These are phyloP conservation scores for Palythoa caribaeorum DNA, from an alignment of 92 coral and sea anemone genomes.

Conservation along the genomic window DNA sequence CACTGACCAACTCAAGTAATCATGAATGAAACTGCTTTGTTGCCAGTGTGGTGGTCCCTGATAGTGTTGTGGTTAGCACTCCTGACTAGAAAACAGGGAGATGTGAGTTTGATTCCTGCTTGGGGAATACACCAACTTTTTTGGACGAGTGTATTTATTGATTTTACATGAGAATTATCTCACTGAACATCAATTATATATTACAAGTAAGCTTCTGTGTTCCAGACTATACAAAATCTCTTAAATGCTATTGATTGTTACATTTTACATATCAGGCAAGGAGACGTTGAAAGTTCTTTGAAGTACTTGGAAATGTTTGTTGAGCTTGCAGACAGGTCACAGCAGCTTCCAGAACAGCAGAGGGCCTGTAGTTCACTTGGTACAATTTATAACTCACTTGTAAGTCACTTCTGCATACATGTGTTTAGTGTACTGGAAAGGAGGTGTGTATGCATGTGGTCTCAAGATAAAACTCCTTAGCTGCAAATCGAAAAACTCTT, in stretches of 20 bases:
- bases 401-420: constrained; percentile 40
- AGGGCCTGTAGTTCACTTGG: constrained; percentile 95
- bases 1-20: no score
- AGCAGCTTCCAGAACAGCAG: constrained; percentile 93
- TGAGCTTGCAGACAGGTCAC: constrained; percentile 93
- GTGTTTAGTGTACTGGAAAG: not conserved
- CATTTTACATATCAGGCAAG: constrained; percentile 74
- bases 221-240: not conserved
- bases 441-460: not conserved
- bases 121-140: no score
- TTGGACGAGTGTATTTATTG: no score
- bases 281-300: constrained; percentile 94
- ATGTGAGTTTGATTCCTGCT: no score
- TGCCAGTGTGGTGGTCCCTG: no score
- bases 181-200: not conserved
- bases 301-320: constrained; percentile 97
- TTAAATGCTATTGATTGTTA: not conserved
- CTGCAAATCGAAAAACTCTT: no score
- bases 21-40: no score
- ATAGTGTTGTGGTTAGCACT: no score
- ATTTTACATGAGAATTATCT: no score
- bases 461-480: not conserved
- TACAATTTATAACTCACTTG: constrained; percentile 94
- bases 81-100: no score
- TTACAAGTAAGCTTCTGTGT: not conserved